Conservation (phyloP, 2,113 vertebrate species). For the Ammospiza nelsoni region DNA sequence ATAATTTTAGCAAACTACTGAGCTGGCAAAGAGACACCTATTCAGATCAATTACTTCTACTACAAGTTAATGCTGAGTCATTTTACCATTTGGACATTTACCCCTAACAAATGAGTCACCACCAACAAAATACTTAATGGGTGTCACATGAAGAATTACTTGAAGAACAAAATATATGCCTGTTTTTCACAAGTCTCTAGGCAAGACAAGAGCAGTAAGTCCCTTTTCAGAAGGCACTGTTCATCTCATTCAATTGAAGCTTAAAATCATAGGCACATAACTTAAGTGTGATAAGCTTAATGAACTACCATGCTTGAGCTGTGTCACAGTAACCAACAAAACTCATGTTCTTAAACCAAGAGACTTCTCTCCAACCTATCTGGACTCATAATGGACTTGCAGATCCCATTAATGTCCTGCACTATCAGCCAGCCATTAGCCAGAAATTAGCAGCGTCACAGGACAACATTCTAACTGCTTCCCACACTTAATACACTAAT, state of each 20-base stretch:
- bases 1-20: constrained; percentile 10
- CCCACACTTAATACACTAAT: neutral
- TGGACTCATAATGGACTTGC: neutral
- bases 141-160: neutral
- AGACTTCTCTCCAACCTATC: neutral
- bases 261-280: neutral
- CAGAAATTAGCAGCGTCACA: neutral
- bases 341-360: neutral
- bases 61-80: neutral
- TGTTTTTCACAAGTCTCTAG: neutral
- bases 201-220: neutral
- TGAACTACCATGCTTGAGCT: neutral
- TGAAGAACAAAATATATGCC: neutral
- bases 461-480: neutral
- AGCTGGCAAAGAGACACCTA: neutral
- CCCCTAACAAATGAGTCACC: neutral
- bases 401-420: neutral
- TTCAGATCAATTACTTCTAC: neutral
- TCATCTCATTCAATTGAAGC: neutral
- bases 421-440: neutral
- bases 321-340: neutral
- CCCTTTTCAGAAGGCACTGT: neutral
- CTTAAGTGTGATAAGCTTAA: neutral
- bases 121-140: neutral
- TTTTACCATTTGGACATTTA: constrained; percentile 28